phyloP scores from a whole-genome alignment of 2,113 vertebrate species.

The Gopherus flavomarginatus region DNA sequence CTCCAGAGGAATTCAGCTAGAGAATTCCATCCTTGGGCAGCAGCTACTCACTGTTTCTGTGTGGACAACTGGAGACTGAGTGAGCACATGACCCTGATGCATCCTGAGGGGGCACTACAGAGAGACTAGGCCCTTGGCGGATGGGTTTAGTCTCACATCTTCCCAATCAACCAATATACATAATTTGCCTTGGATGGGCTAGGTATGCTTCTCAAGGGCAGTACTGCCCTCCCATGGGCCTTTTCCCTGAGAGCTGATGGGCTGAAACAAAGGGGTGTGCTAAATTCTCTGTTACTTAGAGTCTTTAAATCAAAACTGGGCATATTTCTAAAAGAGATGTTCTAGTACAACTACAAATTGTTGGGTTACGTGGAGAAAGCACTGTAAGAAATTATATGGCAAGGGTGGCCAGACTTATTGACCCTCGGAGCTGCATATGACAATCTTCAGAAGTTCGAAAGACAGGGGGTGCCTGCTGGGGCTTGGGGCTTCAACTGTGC shows the following conservation, averaged over 20 bases:
- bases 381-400: neutral
- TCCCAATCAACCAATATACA: neutral
- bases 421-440: too few species aligned
- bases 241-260: neutral
- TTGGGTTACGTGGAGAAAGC: neutral
- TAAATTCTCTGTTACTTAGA: neutral
- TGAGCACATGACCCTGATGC: too few species aligned
- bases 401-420: too few species aligned
- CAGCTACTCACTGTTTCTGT: too few species aligned
- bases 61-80: too few species aligned
- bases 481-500: too few species aligned
- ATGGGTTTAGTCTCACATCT: neutral
- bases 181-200: neutral
- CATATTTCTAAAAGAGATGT: neutral
- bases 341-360: neutral
- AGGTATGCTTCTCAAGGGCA: neutral
- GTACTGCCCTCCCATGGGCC: neutral
- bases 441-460: too few species aligned
- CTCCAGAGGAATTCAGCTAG: too few species aligned
- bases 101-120: too few species aligned
- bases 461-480: too few species aligned
- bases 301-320: neutral
- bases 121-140: neutral
- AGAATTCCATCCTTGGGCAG: too few species aligned
- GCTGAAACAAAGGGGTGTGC: neutral